Evolutionary conservation across 2,113 vertebrate genomes (phyloP), one percentile per base, ranked within the genome.

Genomic region (Barbus barbus): DNA sequence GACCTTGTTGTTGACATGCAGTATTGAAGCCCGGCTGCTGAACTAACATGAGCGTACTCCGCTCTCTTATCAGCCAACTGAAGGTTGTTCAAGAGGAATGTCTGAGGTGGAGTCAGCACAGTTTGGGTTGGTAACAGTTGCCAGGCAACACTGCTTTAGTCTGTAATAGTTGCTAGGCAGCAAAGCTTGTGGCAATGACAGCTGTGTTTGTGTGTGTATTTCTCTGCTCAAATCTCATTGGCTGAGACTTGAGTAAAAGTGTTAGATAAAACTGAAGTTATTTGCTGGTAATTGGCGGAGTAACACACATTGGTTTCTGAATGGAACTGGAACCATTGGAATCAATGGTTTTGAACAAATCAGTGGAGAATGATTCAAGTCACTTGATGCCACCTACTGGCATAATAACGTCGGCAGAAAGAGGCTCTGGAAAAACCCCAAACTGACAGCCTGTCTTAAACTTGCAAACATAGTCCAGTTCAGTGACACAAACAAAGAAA

Each of bases 51-150:
- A 83, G 26, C n/a, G 0, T 76, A 11, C 28, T 44, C 36, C 1
- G 38, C 33, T 28, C 46, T 53, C 73, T 24, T 73, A 67, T n/a
- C 9, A 63, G 65, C 73, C 51, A 72, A 72, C 76, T 26, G 51
- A 67, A 78, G 28, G 58, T 44, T 60, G 36, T 33, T 76, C 58
- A 75, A 58, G 51, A 48, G n/a, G 33, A 74, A 46, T 65, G 53
- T n/a, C n/a, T n/a, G n/a, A n/a, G n/a, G n/a, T n/a, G n/a, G n/a
- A n/a, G n/a, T 86, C 78, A 86, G 82, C 74, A 53, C 56, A 65
- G 76, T 74, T 85, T 77, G 77, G 46, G 73, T 67, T 33, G 36
- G 72, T 9, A 46, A 61, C 26, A 5, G 71, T 38, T 79, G 53
- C 76, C 18, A 46, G 48, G 82, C 83, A 80, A 74, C 76, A 46